Percentiles rank a stretch among this genome's conserved stretches.
Evolutionary conservation across 1,140 invertebrate genomes (phyloP).

Genomic region (Portunus trituberculatus): DNA sequence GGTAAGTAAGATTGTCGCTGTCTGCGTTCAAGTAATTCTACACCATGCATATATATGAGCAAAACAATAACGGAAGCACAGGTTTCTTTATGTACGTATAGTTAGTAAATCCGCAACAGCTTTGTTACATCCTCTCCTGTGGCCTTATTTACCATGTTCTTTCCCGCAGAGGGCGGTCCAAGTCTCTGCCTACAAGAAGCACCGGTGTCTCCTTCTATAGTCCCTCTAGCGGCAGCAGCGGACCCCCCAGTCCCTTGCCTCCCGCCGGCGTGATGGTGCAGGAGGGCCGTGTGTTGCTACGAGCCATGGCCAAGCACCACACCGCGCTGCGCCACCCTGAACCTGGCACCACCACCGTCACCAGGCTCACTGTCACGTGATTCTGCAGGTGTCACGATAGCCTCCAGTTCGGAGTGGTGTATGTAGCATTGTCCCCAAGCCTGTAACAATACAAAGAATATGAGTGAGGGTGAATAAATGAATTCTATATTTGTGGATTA

Average conservation of each 20-base stretch:
- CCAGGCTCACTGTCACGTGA: not conserved
- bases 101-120: too few relatives aligned
- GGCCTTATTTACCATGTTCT: not conserved
- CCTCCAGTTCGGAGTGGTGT: too few relatives aligned
- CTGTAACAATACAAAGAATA: too few relatives aligned
- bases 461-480: too few relatives aligned
- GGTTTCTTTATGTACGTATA: too few relatives aligned
- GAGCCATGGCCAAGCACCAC: not conserved
- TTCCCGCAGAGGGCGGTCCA: not conserved
- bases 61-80: too few relatives aligned
- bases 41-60: too few relatives aligned
- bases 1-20: too few relatives aligned
- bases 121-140: not conserved
- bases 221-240: not conserved
- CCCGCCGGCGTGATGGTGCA: not conserved
- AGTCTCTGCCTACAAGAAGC: not conserved
- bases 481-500: too few relatives aligned
- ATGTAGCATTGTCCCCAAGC: too few relatives aligned
- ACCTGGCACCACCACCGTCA: not conserved
- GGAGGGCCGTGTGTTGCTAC: not conserved
- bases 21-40: too few relatives aligned
- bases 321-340: not conserved
- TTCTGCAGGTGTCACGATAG: too few relatives aligned
- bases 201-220: not conserved
- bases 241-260: not conserved